Conservation (phyloP, 2,888 invertebrate species). For the Tetranychus piercei region DNA sequence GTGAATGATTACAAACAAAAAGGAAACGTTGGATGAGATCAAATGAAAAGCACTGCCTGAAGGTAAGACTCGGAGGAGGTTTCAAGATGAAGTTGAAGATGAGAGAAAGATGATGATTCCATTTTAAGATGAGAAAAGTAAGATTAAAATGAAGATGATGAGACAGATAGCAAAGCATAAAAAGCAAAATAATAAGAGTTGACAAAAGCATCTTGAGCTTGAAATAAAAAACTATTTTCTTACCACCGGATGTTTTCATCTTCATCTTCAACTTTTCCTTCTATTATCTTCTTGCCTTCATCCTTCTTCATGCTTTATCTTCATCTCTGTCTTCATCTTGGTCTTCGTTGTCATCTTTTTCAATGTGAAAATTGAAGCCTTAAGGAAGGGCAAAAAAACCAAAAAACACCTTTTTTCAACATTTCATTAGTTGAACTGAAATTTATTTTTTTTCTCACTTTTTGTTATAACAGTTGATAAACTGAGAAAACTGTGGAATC, state of each 20-base stretch:
- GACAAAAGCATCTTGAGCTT: too few species aligned
- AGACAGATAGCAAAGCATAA: too few species aligned
- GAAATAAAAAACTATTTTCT: not conserved
- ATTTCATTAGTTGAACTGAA: too few species aligned
- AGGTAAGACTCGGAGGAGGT: not conserved
- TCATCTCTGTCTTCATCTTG: not conserved
- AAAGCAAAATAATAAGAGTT: too few species aligned
- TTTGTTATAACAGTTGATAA: too few species aligned
- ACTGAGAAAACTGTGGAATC: too few species aligned
- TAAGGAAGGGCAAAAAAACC: not conserved
- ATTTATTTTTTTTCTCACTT: too few species aligned
- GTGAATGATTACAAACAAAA: not conserved
- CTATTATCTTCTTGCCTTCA: too few species aligned
- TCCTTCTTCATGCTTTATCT: not conserved
- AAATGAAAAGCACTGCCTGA: not conserved
- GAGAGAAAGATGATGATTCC: not conserved
- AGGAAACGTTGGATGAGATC: not conserved
- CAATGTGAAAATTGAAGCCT: too few species aligned
- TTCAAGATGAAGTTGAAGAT: not conserved
- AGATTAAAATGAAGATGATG: not conserved
- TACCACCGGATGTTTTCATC: not conserved
- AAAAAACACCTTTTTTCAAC: not conserved
- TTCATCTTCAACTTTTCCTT: not conserved
- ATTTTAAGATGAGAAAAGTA: not conserved
- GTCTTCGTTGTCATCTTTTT: too few species aligned